Conservation (phyloP, 2,797 vertebrate species). For the Myotis pilosus region DNA sequence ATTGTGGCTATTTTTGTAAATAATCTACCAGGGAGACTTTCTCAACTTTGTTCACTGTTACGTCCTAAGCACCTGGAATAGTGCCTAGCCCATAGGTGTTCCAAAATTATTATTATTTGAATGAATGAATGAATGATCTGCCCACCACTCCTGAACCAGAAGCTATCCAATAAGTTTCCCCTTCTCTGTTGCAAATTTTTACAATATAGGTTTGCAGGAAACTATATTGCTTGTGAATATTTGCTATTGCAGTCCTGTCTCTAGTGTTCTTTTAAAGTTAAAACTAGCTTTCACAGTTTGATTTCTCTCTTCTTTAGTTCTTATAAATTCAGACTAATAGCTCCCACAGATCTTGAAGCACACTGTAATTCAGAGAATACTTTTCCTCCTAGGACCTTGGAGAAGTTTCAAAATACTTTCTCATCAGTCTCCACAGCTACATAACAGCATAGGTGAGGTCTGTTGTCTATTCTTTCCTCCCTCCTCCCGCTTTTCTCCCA, state of each 20-base stretch:
- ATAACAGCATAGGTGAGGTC: not conserved
- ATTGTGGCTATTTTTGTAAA: not conserved
- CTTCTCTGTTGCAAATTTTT: not conserved
- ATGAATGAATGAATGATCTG: not conserved
- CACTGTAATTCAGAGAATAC: not conserved
- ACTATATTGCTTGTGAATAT: not conserved
- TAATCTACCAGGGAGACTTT: not conserved
- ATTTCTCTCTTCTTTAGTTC: conserved; percentile 14
- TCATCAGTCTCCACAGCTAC: not conserved
- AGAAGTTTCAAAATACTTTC: conserved; percentile 33
- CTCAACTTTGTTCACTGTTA: not conserved
- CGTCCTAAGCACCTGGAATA: not conserved
- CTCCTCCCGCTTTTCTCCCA: not conserved
- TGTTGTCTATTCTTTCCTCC: not conserved
- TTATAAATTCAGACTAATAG: not conserved
- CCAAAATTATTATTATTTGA: not conserved
- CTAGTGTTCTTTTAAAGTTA: conserved; percentile 33
- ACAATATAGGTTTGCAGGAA: not conserved
- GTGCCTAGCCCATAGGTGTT: not conserved
- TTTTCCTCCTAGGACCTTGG: not conserved
- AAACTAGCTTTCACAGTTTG: not conserved
- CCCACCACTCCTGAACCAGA: not conserved
- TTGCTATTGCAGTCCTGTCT: not conserved
- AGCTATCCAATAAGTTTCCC: not conserved
- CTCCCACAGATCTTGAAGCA: not conserved